Conservation (phyloP, 2,113 vertebrate species). For the Fregata magnificens region DNA sequence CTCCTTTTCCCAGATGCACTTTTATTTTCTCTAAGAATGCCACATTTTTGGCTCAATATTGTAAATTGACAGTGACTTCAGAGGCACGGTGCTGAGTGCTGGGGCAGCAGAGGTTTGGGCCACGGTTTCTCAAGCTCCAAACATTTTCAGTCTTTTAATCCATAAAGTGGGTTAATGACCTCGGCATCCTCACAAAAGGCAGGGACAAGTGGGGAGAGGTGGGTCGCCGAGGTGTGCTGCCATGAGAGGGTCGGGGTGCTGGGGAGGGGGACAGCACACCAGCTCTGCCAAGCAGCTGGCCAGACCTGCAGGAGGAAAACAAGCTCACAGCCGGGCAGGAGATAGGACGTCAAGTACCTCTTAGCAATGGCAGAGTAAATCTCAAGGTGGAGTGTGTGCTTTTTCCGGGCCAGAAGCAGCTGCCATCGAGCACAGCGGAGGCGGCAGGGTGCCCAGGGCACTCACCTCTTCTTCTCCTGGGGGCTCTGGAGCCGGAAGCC, state of each 20-base stretch:
- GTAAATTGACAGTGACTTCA: background rate
- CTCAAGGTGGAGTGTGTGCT: background rate
- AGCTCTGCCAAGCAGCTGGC: background rate
- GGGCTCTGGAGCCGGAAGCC: background rate
- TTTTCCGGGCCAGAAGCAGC: background rate
- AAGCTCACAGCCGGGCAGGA: background rate
- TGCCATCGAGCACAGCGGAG: background rate
- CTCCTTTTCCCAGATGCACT: background rate
- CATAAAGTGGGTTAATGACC: background rate
- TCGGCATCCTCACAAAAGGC: background rate
- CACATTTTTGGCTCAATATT: background rate
- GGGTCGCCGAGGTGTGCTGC: background rate
- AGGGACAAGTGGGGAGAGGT: background rate
- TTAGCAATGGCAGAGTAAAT: background rate
- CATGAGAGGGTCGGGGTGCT: background rate
- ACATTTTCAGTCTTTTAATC: background rate
- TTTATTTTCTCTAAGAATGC: background rate
- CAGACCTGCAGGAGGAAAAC: background rate
- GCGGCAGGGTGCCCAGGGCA: background rate
- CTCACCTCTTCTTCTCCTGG: background rate
- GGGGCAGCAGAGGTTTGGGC: background rate
- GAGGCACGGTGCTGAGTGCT: fast-evolving
- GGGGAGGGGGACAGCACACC: no score
- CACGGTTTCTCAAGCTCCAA: fast-evolving
- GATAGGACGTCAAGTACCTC: background rate